Conservation (phyloP, 2,888 invertebrate genomes). For the Diarsia rubi region DNA sequence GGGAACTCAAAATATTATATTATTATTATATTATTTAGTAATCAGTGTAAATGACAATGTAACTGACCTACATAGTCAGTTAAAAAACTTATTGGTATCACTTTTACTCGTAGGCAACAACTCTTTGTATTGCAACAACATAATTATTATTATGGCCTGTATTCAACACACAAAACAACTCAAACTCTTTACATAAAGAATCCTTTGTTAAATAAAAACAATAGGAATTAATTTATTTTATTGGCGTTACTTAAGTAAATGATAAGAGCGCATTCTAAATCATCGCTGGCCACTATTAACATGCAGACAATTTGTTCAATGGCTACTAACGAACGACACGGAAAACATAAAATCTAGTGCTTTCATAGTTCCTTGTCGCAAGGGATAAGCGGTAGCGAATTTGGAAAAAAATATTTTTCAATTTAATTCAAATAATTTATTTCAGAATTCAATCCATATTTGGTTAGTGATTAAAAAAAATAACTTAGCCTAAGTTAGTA, state of each 20-base stretch:
- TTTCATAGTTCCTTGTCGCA: constrained; percentile 67
- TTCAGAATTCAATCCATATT: too few species aligned
- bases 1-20: too few species aligned
- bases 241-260: constrained; percentile 51
- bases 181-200: constrained; percentile 19
- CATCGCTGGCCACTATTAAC: constrained; percentile 50
- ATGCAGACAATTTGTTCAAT: constrained; percentile 71
- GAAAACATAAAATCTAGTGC: constrained; percentile 71
- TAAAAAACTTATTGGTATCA: neutral
- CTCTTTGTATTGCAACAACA: neutral
- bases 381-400: constrained; percentile 51
- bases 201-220: constrained; percentile 50
- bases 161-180: constrained; percentile 28
- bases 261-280: constrained; percentile 52
- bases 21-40: too few species aligned
- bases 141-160: too few species aligned
- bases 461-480: too few species aligned
- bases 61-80: too few species aligned
- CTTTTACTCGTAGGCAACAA: neutral
- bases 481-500: too few species aligned
- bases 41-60: too few species aligned
- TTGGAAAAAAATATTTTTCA: too few species aligned
- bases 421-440: too few species aligned
- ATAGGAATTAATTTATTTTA: constrained; percentile 54
- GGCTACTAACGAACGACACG: constrained; percentile 69